A percentile compares a stretch with the other conserved stretches of the same genome.
These are phyloP conservation scores for Crepidodera aurea DNA, from an alignment of 2,888 invertebrate species.

Conservation along the genomic window DNA sequence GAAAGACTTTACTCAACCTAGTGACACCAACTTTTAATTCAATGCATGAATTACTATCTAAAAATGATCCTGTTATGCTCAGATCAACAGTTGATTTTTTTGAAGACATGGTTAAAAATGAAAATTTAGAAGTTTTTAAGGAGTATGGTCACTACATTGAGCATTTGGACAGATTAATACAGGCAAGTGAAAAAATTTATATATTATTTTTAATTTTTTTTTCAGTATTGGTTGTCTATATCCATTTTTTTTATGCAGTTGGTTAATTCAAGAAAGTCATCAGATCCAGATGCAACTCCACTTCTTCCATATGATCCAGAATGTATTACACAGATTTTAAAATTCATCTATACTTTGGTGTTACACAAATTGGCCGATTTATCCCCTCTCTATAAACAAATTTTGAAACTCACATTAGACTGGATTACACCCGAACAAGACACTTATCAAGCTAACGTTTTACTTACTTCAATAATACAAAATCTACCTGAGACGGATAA, in stretches of 20 bases:
- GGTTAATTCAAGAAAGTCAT: constrained; percentile 39
- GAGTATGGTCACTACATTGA: constrained; percentile 53
- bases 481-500: constrained; percentile 50
- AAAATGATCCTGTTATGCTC: constrained; percentile 61
- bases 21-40: constrained; percentile 63
- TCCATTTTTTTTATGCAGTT: constrained; percentile 37
- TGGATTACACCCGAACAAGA: constrained; percentile 63
- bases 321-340: constrained; percentile 63
- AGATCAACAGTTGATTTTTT: constrained; percentile 66
- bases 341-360: constrained; percentile 63
- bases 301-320: constrained; percentile 55
- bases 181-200: constrained; percentile 43
- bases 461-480: constrained; percentile 60
- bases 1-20: constrained; percentile 62
- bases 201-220: too few relatives aligned
- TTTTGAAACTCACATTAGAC: constrained; percentile 61
- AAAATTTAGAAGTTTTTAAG: constrained; percentile 49
- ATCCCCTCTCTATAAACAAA: constrained; percentile 57
- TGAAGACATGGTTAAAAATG: constrained; percentile 59
- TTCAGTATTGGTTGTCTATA: too few relatives aligned
- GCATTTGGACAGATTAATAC: constrained; percentile 59
- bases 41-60: constrained; percentile 61
- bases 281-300: constrained; percentile 29
- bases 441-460: constrained; percentile 57
- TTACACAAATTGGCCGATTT: constrained; percentile 60